Base-by-base conservation (phyloP, 2,888 invertebrate species). In the Ypsolopha sequella region DNA sequence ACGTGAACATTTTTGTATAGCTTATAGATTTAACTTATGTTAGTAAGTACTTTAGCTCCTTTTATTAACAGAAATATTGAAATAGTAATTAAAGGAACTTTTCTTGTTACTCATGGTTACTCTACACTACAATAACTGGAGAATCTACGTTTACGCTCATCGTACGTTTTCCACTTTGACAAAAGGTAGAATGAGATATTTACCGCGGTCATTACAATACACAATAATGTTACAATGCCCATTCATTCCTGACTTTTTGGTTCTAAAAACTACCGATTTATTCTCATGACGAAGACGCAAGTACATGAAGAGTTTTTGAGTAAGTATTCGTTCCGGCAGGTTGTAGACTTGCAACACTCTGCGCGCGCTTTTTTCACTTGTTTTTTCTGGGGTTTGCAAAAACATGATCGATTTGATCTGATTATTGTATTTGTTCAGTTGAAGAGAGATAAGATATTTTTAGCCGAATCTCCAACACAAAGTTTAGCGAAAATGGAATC, bases 401-500 rank as follows among this genome's bases (percentile, higher is more conserved):
- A 66, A 60, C 56, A 68, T 82, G 84, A 84, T 84, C 76, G 82
- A 84, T 84, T 75, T 63, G 80, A 68, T 72, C 48, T 66, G 70
- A 76, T 78, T 73, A 76, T 80, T 82, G 70, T 78, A 62, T 76
- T 77, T 79, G 75, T 73, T 76, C 71, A 75, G 58, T 70, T 66
- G 64, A 62, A 56, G 63, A 62, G 55, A 58, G 59, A 60, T 61
- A 8, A 9, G 9, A 33, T 65, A 54, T 55, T 60, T 63, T 58
- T 65, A 73, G 65, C 52, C 55, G 46, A 49, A 52, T 58, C 71
- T 81, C 82, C 81, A 80, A 84, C 81, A 78, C 64, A 61, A 56
- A 52, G 56, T 47, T 41, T 36, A 41, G 9, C n/a, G 34, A 36
- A 45, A 38, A 36, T 38, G 35, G 6, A 38, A 33, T n/a, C 36